Evolutionary conservation across 2,113 vertebrate genomes (phyloP).

Genomic region (Cheirogaleus medius): DNA sequence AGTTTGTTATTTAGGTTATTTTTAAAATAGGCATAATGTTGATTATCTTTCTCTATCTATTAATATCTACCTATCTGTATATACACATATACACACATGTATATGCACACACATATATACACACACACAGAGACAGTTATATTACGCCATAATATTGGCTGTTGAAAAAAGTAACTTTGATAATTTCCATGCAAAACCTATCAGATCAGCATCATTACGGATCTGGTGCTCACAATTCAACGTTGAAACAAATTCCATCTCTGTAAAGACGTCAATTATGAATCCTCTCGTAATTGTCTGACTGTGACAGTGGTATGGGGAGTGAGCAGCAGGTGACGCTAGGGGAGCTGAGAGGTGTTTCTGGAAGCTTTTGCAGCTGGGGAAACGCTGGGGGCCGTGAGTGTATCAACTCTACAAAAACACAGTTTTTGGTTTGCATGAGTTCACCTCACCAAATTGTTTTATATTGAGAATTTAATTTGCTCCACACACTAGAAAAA

Average conservation of each 20-base stretch:
- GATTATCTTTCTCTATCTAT: neutral
- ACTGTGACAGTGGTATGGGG: rapidly evolving
- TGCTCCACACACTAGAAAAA: too few species aligned
- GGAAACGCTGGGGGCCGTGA: neutral
- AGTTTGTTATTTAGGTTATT: neutral
- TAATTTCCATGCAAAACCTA: neutral
- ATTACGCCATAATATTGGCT: neutral
- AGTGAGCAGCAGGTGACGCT: rapidly evolving
- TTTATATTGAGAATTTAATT: neutral
- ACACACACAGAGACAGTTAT: neutral
- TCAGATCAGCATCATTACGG: neutral
- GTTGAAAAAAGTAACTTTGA: neutral
- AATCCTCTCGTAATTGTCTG: rapidly evolving
- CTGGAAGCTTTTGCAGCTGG: neutral
- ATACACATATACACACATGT: neutral
- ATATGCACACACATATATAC: neutral
- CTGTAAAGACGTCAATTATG: rapidly evolving
- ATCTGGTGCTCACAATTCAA: neutral
- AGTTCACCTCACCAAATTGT: neutral
- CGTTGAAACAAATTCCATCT: neutral
- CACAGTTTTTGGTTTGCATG: neutral
- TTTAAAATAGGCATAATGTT: neutral
- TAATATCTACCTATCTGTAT: neutral
- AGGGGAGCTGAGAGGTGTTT: neutral
- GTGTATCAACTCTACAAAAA: neutral